Evolutionary conservation across 1,140 invertebrate species (phyloP).

Genomic region (Anastatus disparis): DNA sequence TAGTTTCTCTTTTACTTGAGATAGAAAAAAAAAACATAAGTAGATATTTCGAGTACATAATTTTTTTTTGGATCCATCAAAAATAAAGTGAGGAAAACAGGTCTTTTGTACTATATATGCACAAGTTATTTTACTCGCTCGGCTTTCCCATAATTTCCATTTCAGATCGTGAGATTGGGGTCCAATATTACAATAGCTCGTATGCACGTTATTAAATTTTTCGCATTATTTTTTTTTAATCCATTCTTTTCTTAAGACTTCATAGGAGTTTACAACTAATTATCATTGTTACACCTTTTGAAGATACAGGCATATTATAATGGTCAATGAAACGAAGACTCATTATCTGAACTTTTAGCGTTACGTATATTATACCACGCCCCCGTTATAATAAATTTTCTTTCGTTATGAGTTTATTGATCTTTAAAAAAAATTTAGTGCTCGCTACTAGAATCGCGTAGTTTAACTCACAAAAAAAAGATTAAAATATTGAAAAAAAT

Average conservation of each 20-base stretch:
- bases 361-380: not conserved
- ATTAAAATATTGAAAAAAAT: not conserved
- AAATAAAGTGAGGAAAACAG: too few species aligned
- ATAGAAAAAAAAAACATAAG: not conserved
- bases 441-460: too few species aligned
- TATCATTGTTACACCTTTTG: not conserved
- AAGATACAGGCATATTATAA: not conserved
- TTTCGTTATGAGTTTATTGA: not conserved
- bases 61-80: not conserved
- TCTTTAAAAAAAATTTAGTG: too few species aligned
- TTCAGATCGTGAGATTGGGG: constrained; percentile 54
- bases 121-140: not conserved
- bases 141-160: constrained; percentile 51
- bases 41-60: too few species aligned
- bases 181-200: not conserved
- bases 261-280: too few species aligned
- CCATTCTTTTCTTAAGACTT: not conserved
- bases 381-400: not conserved
- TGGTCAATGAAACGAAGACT: constrained; percentile 11
- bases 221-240: not conserved
- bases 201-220: constrained; percentile 25
- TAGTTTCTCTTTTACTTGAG: not conserved
- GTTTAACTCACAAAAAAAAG: not conserved
- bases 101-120: too few species aligned
- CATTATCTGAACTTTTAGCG: not conserved